Base-by-base conservation (phyloP, 1,140 invertebrate species). In the Himalopsyche phryganea region DNA sequence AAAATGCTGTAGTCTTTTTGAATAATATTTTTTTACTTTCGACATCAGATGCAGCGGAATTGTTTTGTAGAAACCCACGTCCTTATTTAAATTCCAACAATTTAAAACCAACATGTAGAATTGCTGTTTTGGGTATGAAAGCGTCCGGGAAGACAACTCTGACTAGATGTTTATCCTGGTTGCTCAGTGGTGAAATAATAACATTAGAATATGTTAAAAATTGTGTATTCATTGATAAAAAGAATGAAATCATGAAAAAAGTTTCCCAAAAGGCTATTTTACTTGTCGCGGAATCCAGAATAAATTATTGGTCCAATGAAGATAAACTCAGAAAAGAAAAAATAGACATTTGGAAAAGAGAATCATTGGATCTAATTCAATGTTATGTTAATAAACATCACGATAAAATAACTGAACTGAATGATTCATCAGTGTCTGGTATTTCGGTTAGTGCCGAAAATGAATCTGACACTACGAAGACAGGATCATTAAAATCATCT, bases 61-160 rank as follows among this genome's bases (percentile, higher is more conserved):
- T 66, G 23, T 85, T 85, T 67, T 69, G 74, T 49, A 70, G 72
- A 63, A 85, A 85, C 69, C 83, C 83, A n/a, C 71, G 81, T 17
- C 75, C 77, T 1, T 84, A 72, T 70, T 50, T 80, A 6, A 42
- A 70, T 13, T 67, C 72, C 4, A 70, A 73, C 3, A 69, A 65
- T 61, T 76, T 77, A 1, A 67, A 65, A 42, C 57, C 69, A 0
- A 69, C 57, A 3, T 75, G 74, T 17, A 73, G 68, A 61, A 68
- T 81, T 13, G 72, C 69, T 9, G 67, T 81, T 20, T 68, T 79
- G 20, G 79, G 78, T 1, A 71, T 75, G 0, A 66, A 55, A 35
- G 62, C 50, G 35, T 71, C 71, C 1, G 77, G 76, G 6, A 75
- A 72, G 65, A 68, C 72, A 3, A 58, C 68, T 0, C 48, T 79